Conservation (phyloP, 2,888 invertebrate genomes). For the Polyommatus icarus region DNA sequence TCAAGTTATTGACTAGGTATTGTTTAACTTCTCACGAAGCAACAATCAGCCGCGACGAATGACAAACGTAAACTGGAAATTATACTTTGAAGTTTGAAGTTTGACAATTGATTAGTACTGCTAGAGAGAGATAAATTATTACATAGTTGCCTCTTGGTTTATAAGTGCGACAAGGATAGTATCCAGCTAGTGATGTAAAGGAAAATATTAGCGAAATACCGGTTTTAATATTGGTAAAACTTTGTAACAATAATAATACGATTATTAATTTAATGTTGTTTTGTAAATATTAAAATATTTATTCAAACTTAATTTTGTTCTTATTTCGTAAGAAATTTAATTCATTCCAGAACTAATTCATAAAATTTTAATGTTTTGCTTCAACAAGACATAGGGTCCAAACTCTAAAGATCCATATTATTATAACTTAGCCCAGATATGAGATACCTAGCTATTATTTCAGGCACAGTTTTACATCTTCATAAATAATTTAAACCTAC, state of each 20-base stretch:
- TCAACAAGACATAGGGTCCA: no score
- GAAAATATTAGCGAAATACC: conserved; percentile 48
- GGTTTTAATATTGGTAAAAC: conserved; percentile 47
- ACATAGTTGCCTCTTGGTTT: conserved; percentile 21
- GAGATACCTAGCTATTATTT: no score
- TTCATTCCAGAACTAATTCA: no score
- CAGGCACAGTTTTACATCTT: no score
- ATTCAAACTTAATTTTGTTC: no score
- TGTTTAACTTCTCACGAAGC: conserved; percentile 33
- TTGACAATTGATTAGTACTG: no score
- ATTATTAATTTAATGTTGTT: neutral
- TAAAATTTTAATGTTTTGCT: no score
- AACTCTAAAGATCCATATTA: no score
- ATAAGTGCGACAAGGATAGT: conserved; percentile 51
- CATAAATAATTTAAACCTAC: no score
- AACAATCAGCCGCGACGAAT: conserved; percentile 53
- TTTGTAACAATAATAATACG: neutral
- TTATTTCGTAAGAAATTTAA: no score
- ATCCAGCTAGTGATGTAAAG: conserved; percentile 49
- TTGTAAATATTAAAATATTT: neutral
- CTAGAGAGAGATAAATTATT: conserved; percentile 45
- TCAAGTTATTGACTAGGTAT: conserved; percentile 14
- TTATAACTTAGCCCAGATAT: no score
- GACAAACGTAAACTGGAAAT: conserved; percentile 66
- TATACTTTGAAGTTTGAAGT: no score